A percentile compares a stretch with the other conserved stretches of the same genome.
phyloP scores from a whole-genome alignment of 2,113 vertebrate species.

The Corythornis madagascariensis region DNA sequence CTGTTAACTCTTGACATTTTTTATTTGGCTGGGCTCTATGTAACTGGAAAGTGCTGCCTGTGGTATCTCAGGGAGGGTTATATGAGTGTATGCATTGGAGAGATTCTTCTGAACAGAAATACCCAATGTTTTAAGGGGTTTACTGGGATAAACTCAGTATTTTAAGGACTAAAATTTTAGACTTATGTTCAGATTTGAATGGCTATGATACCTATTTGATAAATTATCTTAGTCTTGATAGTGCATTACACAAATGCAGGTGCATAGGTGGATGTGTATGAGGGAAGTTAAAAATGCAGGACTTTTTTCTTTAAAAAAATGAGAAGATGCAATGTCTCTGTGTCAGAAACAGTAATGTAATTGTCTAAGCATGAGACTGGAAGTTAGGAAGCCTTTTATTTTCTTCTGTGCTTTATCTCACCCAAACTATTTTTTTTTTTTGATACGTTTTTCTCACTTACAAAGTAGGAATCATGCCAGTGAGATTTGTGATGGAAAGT shows the following conservation, averaged over 20 bases:
- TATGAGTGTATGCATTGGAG: not conserved
- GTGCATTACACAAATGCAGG: not conserved
- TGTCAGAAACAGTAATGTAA: not conserved
- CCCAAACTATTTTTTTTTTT: not conserved
- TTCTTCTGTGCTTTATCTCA: not conserved
- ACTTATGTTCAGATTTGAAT: not conserved
- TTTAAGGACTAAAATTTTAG: not conserved
- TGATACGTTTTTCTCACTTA: not conserved
- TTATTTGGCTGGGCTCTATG: fast-evolving
- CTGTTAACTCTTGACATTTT: conserved; percentile 25
- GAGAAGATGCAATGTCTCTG: not conserved
- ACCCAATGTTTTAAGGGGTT: not conserved
- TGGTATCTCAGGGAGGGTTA: not conserved
- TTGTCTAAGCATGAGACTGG: not conserved
- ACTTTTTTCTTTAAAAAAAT: not conserved
- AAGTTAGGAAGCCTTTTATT: not conserved
- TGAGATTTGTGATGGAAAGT: not conserved
- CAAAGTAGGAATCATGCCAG: not conserved
- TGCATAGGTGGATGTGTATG: not conserved
- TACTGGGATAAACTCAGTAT: not conserved
- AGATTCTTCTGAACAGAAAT: not conserved
- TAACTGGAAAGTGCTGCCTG: not conserved
- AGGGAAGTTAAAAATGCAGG: not conserved
- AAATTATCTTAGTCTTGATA: not conserved
- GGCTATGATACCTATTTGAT: not conserved